phyloP scores from a whole-genome alignment of 2,113 vertebrate species.

The Bostrychus sinensis region DNA sequence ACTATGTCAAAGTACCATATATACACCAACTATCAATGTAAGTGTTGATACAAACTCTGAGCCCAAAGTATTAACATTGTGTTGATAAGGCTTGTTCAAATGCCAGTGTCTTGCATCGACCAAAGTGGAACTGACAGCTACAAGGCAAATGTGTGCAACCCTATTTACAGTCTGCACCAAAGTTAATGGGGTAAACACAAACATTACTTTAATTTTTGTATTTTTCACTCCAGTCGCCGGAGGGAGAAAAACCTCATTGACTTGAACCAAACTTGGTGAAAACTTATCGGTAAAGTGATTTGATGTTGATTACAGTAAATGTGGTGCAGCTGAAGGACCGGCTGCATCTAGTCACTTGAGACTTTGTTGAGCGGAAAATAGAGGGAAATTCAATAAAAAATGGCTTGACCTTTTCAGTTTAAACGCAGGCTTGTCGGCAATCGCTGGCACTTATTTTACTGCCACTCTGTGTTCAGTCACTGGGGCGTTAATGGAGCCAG shows the following conservation, averaged over 20 bases:
- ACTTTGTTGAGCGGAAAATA: neutral
- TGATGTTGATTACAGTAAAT: conserved; percentile 34
- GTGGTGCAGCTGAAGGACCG: neutral
- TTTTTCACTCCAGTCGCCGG: conserved; percentile 23
- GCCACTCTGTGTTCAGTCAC: conserved; percentile 16
- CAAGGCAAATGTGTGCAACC: neutral
- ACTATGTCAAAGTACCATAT: too few relatives aligned
- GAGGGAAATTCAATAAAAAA: conserved; percentile 36
- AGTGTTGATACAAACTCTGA: neutral
- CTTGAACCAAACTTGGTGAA: conserved; percentile 20
- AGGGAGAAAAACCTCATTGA: conserved; percentile 22
- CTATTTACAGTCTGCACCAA: conserved; percentile 9
- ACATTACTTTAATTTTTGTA: conserved; percentile 42
- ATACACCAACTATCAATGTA: neutral
- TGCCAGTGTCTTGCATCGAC: neutral
- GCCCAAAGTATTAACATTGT: neutral
- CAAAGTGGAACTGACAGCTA: conserved; percentile 12
- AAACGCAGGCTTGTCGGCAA: conserved; percentile 11
- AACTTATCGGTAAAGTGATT: conserved; percentile 25
- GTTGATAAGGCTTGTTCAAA: conserved; percentile 31
- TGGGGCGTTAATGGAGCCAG: conserved; percentile 17
- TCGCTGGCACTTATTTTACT: conserved; percentile 28
- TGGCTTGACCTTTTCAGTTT: conserved; percentile 46
- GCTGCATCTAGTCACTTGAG: neutral
- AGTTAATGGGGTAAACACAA: conserved; percentile 45